Percentiles rank a stretch among this genome's conserved stretches.
Evolutionary conservation across 2,797 vertebrate species (phyloP).

Genomic region (Sebastes jordani): DNA sequence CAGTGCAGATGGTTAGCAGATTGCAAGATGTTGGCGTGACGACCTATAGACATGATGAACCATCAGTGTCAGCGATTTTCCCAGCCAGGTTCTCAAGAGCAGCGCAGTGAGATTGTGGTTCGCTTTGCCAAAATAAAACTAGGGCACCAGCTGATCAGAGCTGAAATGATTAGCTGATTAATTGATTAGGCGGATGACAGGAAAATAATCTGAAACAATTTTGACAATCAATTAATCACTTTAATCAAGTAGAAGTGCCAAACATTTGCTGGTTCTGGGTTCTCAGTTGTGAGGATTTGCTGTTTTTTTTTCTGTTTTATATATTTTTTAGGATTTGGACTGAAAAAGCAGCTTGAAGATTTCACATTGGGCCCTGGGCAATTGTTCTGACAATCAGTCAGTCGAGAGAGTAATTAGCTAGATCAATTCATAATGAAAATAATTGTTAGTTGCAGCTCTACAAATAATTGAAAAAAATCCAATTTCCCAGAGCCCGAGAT

Average conservation of each 20-base stretch:
- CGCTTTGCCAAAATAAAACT: conserved; percentile 34
- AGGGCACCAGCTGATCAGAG: conserved; percentile 18
- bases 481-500: background rate
- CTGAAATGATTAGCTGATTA: conserved; percentile 22
- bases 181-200: background rate
- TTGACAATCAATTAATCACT: background rate
- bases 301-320: background rate
- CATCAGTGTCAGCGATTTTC: conserved; percentile 55
- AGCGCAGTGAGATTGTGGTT: conserved; percentile 7
- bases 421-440: background rate
- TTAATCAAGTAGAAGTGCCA: background rate
- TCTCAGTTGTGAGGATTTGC: background rate
- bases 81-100: conserved; percentile 43
- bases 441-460: background rate
- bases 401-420: background rate
- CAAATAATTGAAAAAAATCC: background rate
- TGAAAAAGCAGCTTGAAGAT: background rate
- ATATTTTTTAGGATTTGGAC: background rate
- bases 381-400: background rate
- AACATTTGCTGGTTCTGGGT: background rate
- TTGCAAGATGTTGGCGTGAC: conserved; percentile 59
- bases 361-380: background rate
- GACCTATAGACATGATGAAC: conserved; percentile 52
- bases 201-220: background rate
- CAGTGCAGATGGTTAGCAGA: conserved; percentile 70